phyloP scores from a whole-genome alignment of 2,888 invertebrate species.

The Phortica okadai region DNA sequence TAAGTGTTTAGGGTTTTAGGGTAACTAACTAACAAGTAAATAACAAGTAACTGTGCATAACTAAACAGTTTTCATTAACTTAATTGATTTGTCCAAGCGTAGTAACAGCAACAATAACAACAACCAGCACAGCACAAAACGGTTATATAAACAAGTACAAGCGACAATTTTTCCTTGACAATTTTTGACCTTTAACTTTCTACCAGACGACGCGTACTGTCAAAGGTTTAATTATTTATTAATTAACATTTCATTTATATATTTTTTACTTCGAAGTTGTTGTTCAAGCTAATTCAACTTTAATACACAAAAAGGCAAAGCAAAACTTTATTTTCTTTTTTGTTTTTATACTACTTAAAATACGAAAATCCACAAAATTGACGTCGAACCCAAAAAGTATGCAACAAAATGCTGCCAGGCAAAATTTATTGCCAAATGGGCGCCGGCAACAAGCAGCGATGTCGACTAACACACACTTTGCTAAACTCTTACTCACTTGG shows the following conservation, averaged over 20 bases:
- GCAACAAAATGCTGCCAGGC: slow-evolving; percentile 10
- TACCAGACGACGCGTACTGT: background rate
- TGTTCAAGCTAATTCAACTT: no score
- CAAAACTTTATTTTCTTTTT: no score
- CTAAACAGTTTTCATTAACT: slow-evolving; percentile 8
- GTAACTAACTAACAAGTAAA: background rate
- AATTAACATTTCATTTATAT: background rate
- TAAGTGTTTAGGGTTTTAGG: no score
- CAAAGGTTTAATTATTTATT: slow-evolving; percentile 11
- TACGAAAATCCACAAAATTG: no score
- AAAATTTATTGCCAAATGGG: slow-evolving; percentile 68
- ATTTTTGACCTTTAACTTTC: background rate
- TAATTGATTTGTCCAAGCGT: slow-evolving; percentile 4
- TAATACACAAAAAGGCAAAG: no score
- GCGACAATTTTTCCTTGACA: background rate
- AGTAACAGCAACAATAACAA: no score
- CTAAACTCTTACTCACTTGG: slow-evolving; percentile 52
- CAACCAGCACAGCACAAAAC: no score
- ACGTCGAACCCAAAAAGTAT: background rate
- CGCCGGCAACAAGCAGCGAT: slow-evolving; percentile 65
- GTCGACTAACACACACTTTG: slow-evolving; percentile 59
- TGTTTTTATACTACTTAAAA: no score
- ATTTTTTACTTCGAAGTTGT: no score
- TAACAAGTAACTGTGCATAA: background rate
- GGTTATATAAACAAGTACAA: no score